Conservation (phyloP, 35 echinoderm and acorn worm species). For the Lytechinus pictus region DNA sequence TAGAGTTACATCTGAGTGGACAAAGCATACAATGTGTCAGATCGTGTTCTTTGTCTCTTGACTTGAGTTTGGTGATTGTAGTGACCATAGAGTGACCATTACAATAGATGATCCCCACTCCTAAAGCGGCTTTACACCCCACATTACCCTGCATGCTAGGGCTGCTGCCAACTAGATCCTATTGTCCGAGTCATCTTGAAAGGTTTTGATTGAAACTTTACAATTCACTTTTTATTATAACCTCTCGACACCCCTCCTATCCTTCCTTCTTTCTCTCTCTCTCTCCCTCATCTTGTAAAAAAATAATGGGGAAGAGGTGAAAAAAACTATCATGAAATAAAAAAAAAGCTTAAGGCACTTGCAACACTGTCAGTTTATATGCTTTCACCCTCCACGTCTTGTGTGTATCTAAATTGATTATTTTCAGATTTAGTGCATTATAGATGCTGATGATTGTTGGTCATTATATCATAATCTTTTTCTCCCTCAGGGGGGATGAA, state of each 20-base stretch:
- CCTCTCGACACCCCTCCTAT: background rate
- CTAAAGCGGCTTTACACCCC: slow-evolving; percentile 32
- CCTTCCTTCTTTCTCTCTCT: background rate
- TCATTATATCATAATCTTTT: slow-evolving; percentile 15
- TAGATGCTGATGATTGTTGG: background rate
- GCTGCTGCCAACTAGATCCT: slow-evolving; percentile 12
- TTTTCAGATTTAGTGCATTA: slow-evolving; percentile 46
- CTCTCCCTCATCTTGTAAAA: background rate
- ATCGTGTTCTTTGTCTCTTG: slow-evolving; percentile 57
- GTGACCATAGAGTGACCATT: slow-evolving; percentile 30
- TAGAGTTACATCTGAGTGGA: slow-evolving; percentile 39
- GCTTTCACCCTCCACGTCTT: background rate
- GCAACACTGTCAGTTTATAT: background rate
- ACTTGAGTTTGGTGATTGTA: slow-evolving; percentile 48
- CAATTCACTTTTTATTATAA: slow-evolving; percentile 23
- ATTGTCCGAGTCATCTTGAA: background rate
- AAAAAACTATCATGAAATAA: background rate
- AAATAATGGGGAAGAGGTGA: background rate
- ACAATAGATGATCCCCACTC: slow-evolving; percentile 40
- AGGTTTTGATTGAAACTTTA: slow-evolving; percentile 15
- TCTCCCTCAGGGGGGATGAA: background rate
- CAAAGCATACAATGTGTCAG: slow-evolving; percentile 43
- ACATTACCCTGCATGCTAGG: background rate
- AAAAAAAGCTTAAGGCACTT: background rate
- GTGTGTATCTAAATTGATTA: background rate